phyloP scores from a whole-genome alignment of 2,113 vertebrate genomes.

The Donacobius atricapilla region DNA sequence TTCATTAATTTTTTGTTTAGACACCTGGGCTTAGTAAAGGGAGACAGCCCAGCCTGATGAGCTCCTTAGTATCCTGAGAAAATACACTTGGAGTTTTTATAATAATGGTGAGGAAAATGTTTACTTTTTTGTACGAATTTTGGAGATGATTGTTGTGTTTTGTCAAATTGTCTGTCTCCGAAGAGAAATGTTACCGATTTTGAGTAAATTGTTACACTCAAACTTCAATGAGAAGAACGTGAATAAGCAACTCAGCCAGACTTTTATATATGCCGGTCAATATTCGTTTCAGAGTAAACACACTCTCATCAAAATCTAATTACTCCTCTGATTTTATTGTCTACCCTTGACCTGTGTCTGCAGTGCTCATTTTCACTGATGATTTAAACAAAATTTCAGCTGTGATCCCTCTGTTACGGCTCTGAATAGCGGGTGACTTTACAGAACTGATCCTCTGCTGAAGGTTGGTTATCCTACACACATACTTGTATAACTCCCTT shows the following conservation, averaged over 20 bases:
- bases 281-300: background rate
- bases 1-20: background rate
- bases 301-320: background rate
- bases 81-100: background rate
- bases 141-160: background rate
- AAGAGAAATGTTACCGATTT: background rate
- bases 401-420: background rate
- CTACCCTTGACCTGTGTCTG: background rate
- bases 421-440: background rate
- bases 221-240: background rate
- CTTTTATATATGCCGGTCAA: background rate
- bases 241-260: background rate
- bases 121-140: background rate
- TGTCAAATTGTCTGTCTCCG: background rate
- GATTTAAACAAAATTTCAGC: background rate
- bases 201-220: background rate
- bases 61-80: background rate
- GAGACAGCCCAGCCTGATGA: background rate
- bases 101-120: background rate
- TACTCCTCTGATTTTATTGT: background rate
- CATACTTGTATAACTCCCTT: background rate
- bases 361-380: background rate
- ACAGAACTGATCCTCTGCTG: background rate
- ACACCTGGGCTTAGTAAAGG: background rate
- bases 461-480: background rate